Conservation (phyloP, 2,113 vertebrate species). For the Neodon shergylaensis region DNA sequence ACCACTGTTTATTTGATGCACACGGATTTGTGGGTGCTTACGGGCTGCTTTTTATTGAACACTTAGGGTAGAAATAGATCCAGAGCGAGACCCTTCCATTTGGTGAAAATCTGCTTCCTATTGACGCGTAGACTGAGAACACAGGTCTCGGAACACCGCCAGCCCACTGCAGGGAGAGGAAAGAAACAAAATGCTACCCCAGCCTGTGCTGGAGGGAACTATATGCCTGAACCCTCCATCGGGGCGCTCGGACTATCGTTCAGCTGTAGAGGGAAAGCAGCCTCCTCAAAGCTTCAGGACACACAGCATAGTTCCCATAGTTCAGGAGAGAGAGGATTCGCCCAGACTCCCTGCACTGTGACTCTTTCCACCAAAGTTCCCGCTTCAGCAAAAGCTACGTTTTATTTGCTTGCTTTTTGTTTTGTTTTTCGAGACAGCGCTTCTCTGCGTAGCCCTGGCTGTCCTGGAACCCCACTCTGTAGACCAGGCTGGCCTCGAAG, state of each 20-base stretch:
- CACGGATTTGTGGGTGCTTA: background rate
- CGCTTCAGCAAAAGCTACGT: background rate
- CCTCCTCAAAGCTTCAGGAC: background rate
- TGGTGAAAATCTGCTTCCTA: background rate
- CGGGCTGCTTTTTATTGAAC: background rate
- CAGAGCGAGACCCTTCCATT: background rate
- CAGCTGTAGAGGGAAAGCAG: background rate
- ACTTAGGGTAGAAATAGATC: slow-evolving; percentile 42
- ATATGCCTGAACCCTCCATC: background rate
- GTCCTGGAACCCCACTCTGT: background rate
- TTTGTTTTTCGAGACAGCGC: background rate
- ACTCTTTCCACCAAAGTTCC: background rate
- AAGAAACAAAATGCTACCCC: background rate
- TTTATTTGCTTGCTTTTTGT: background rate
- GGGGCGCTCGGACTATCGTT: background rate
- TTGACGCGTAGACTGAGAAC: background rate
- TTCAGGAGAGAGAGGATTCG: background rate
- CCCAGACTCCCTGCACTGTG: background rate
- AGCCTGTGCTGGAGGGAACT: slow-evolving; percentile 27
- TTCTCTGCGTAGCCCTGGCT: background rate
- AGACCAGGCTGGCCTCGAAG: background rate
- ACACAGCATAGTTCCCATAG: background rate
- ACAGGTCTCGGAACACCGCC: slow-evolving; percentile 39
- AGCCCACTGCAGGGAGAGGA: slow-evolving; percentile 15
- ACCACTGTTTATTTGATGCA: background rate